Conservation (phyloP, 2,797 vertebrate genomes). For the Bradypus variegatus region DNA sequence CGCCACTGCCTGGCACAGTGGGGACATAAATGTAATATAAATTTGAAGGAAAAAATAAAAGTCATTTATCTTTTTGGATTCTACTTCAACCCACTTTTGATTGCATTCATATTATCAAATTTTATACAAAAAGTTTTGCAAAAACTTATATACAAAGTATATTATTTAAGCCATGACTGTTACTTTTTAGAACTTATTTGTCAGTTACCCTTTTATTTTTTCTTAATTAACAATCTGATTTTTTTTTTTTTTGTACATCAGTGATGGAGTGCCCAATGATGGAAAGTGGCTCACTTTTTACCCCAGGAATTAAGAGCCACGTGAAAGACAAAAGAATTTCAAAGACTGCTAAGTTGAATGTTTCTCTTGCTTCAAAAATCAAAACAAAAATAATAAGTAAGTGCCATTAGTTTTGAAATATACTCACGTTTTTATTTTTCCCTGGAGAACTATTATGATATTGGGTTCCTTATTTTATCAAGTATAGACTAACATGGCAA, state of each 20-base stretch:
- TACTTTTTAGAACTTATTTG: neutral
- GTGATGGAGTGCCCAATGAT: slow-evolving; percentile 57
- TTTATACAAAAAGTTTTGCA: slow-evolving; percentile 3
- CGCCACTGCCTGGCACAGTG: neutral
- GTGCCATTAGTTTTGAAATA: slow-evolving; percentile 51
- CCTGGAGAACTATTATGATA: neutral
- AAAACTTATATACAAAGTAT: neutral
- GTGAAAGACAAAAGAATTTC: slow-evolving; percentile 63
- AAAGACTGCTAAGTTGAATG: slow-evolving; percentile 69
- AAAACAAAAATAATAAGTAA: slow-evolving; percentile 77
- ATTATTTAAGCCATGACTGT: slow-evolving; percentile 1
- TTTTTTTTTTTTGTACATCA: neutral
- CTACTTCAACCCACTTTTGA: slow-evolving; percentile 13
- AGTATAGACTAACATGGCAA: neutral
- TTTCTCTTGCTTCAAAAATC: slow-evolving; percentile 75
- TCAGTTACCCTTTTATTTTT: neutral
- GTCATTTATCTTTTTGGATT: slow-evolving; percentile 25
- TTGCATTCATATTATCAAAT: slow-evolving; percentile 14
- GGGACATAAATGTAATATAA: neutral
- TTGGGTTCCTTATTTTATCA: slow-evolving; percentile 37
- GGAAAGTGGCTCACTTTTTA: slow-evolving; percentile 34
- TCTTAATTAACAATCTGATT: neutral
- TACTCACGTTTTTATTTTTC: neutral
- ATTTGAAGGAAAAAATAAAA: neutral
- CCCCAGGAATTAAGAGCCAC: slow-evolving; percentile 56